These are phyloP conservation scores for Smittia sp. DNA, from an alignment of 2,888 invertebrate species.

Conservation along the genomic window DNA sequence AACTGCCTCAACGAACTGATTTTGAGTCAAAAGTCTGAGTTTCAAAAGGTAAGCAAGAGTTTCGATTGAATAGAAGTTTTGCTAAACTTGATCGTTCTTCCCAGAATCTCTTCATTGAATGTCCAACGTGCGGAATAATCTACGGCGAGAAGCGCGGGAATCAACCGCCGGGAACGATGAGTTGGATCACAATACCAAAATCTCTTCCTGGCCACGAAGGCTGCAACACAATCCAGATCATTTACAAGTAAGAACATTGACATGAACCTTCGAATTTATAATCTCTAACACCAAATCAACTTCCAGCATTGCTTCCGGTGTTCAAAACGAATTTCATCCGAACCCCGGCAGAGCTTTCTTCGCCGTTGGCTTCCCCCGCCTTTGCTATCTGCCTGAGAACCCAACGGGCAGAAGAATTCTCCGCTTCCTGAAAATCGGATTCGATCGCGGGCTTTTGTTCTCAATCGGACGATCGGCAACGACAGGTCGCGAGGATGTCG, in stretches of 20 bases:
- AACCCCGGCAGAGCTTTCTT: constrained; percentile 81
- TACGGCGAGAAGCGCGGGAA: constrained; percentile 78
- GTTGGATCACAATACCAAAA: constrained; percentile 70
- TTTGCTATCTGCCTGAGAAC: constrained; percentile 80
- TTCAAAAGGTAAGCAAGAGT: constrained; percentile 50
- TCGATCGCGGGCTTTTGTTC: constrained; percentile 80
- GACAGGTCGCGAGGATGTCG: constrained; percentile 86
- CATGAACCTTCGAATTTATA: constrained; percentile 22
- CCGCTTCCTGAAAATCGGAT: constrained; percentile 72
- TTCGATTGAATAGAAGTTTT: too few species aligned
- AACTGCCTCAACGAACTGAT: constrained; percentile 76
- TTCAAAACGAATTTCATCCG: constrained; percentile 77
- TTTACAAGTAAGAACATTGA: constrained; percentile 65
- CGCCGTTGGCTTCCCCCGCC: constrained; percentile 81
- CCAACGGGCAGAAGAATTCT: constrained; percentile 75
- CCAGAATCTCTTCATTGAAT: constrained; percentile 73
- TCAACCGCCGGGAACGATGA: constrained; percentile 81
- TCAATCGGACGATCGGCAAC: constrained; percentile 84
- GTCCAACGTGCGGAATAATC: constrained; percentile 80
- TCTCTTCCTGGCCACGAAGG: constrained; percentile 66
- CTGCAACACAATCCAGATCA: constrained; percentile 74
- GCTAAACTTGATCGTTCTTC: too few species aligned
- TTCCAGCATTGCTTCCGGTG: constrained; percentile 78
- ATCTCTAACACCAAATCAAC: constrained; percentile 30
- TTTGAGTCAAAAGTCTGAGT: constrained; percentile 59